Conservation (phyloP, 2,113 vertebrate species). For the Larimichthys polyactis region DNA sequence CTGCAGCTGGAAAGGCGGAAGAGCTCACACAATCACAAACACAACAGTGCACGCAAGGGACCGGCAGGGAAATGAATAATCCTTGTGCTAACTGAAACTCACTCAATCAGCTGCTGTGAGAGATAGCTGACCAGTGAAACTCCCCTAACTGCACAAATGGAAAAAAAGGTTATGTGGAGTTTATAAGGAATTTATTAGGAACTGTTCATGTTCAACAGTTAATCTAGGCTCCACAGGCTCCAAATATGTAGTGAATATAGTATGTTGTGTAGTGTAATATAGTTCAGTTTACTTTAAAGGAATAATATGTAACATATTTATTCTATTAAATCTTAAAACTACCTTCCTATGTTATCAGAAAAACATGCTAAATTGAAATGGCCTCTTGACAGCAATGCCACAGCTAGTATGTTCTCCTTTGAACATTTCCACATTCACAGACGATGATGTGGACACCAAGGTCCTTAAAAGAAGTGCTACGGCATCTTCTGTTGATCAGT, state of each 20-base stretch:
- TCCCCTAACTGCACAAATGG: background rate
- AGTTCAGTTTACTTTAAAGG: too few relatives aligned
- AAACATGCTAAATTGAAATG: too few relatives aligned
- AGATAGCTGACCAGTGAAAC: slow-evolving; percentile 6
- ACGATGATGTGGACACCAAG: too few relatives aligned
- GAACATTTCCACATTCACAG: too few relatives aligned
- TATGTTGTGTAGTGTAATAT: too few relatives aligned
- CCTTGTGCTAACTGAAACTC: slow-evolving; percentile 57
- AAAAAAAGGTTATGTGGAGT: background rate
- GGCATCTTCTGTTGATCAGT: too few relatives aligned
- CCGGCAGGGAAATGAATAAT: slow-evolving; percentile 41
- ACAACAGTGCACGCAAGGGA: background rate
- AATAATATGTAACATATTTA: too few relatives aligned
- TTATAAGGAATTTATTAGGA: background rate
- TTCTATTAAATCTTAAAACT: too few relatives aligned
- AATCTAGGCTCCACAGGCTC: background rate
- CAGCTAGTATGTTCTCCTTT: too few relatives aligned
- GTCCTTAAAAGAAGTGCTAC: too few relatives aligned
- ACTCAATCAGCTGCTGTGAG: slow-evolving; percentile 26
- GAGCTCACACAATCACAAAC: background rate
- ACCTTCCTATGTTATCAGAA: too few relatives aligned
- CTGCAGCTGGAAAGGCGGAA: background rate
- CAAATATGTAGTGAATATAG: background rate
- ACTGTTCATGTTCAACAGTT: background rate
- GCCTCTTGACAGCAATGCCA: too few relatives aligned